Percentiles rank a stretch among this genome's conserved stretches.
phyloP scores from a whole-genome alignment of 2,888 invertebrate genomes.

The Cataglyphis livida region DNA sequence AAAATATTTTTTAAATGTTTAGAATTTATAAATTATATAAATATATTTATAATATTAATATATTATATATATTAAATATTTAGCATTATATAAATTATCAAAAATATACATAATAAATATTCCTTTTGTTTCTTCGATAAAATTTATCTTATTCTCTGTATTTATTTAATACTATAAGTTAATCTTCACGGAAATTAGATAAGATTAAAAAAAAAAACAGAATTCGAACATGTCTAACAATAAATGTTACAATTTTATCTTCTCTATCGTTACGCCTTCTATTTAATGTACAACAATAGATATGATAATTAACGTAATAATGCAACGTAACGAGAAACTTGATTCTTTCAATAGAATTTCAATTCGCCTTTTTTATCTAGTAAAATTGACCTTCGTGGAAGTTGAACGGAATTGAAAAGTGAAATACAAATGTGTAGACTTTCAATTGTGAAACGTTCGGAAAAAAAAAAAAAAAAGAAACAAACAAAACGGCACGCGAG shows the following conservation, averaged over 20 bases:
- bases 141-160: not conserved
- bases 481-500: not conserved
- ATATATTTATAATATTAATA: too few species aligned
- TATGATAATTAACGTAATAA: not conserved
- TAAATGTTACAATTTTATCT: not conserved
- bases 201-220: not conserved
- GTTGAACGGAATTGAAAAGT: conserved; percentile 5
- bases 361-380: not conserved
- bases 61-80: too few species aligned
- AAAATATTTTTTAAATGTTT: too few species aligned
- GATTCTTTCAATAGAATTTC: not conserved
- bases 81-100: not conserved
- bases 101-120: not conserved
- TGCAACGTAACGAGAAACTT: not conserved
- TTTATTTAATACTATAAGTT: not conserved
- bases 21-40: too few species aligned
- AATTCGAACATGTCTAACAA: not conserved
- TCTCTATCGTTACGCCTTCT: not conserved
- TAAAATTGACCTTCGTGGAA: not conserved
- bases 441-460: not conserved
- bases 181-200: too few species aligned
- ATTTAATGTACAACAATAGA: not conserved
- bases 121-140: not conserved
- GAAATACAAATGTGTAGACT: not conserved
- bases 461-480: not conserved